Conservation (phyloP, 2,797 vertebrate genomes). For the Staurois parvus region DNA sequence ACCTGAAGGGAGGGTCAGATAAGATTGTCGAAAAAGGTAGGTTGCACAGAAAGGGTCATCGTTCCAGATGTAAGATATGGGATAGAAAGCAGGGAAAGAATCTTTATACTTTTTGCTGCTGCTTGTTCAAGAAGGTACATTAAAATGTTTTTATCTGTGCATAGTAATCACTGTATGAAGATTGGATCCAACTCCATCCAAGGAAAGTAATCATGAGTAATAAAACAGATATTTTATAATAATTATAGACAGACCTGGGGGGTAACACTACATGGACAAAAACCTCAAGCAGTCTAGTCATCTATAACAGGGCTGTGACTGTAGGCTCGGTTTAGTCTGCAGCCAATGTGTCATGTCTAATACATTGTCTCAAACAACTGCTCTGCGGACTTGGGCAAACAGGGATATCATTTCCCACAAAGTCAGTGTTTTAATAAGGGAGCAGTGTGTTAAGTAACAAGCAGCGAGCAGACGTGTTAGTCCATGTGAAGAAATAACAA, state of each 20-base stretch:
- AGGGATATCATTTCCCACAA: constrained; percentile 32
- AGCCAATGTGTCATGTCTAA: constrained; percentile 31
- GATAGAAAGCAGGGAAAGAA: too few relatives aligned
- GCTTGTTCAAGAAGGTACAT: too few relatives aligned
- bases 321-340: constrained; percentile 6
- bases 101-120: too few relatives aligned
- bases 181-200: background rate
- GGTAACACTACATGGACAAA: background rate
- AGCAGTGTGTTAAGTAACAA: constrained; percentile 54
- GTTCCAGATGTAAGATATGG: background rate
- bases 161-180: background rate
- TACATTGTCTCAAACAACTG: constrained; percentile 34
- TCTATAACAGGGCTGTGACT: background rate
- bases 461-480: constrained; percentile 54
- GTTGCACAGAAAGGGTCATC: background rate
- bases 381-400: constrained; percentile 19
- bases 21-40: background rate
- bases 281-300: constrained; percentile 15
- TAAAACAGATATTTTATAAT: background rate
- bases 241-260: background rate
- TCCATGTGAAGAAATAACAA: constrained; percentile 61
- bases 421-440: constrained; percentile 56
- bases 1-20: too few relatives aligned
- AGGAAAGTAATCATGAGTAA: too few relatives aligned
- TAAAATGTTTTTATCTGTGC: too few relatives aligned